A percentile compares a stretch with the other conserved stretches of the same genome.
Evolutionary conservation across 2,113 vertebrate genomes (phyloP).

Genomic region (Mirza zaza): DNA sequence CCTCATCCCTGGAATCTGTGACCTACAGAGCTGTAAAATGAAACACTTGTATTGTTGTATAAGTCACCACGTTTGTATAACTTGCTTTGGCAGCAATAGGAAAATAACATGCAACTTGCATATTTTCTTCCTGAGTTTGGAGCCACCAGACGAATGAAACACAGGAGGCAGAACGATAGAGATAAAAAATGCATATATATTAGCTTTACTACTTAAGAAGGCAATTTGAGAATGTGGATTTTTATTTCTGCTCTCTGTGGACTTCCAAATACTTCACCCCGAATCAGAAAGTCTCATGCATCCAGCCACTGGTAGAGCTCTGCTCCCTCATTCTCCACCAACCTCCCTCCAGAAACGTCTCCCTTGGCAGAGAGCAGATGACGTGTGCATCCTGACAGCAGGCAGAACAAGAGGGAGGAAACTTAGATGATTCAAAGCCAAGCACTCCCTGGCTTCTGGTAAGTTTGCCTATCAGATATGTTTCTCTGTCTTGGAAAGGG

Average conservation of each 20-base stretch:
- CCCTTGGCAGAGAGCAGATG: background rate
- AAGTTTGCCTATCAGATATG: background rate
- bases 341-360: background rate
- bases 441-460: background rate
- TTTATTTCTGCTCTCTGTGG: background rate
- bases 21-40: background rate
- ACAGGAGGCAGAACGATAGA: background rate
- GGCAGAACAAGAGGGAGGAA: background rate
- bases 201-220: background rate
- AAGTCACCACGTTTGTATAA: background rate
- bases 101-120: background rate
- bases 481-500: background rate
- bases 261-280: background rate
- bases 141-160: background rate
- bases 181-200: background rate
- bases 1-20: background rate
- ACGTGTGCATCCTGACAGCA: background rate
- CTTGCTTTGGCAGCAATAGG: background rate
- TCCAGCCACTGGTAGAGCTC: background rate
- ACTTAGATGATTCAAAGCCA: background rate
- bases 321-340: background rate
- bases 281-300: background rate
- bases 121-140: background rate
- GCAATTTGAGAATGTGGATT: background rate
- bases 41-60: background rate